A percentile compares a stretch with the other conserved stretches of the same genome.
These are phyloP conservation scores for Sinocyclocheilus grahami DNA, from an alignment of 2,113 vertebrate genomes.

Conservation along the genomic window DNA sequence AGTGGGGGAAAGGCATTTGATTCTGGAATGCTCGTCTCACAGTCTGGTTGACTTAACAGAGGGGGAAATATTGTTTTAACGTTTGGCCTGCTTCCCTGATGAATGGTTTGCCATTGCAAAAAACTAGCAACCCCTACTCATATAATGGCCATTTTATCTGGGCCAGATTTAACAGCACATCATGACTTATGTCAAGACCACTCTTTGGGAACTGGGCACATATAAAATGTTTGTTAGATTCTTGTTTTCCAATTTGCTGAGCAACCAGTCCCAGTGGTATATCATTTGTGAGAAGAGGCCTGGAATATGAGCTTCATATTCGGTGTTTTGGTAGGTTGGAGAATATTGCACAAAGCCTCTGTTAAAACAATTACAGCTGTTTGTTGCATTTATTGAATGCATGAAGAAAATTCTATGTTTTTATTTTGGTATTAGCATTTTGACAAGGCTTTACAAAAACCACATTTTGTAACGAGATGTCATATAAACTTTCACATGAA, in stretches of 20 bases:
- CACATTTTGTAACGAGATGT: not conserved
- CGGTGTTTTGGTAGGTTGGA: not conserved
- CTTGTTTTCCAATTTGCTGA: constrained; percentile 58
- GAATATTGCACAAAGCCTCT: not conserved
- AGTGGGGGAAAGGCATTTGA: constrained; percentile 36
- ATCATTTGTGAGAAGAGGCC: constrained; percentile 32
- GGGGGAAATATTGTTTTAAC: constrained; percentile 63
- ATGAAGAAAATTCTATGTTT: not conserved
- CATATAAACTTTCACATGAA: not conserved
- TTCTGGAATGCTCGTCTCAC: constrained; percentile 51
- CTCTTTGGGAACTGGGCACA: constrained; percentile 41
- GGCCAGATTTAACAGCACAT: constrained; percentile 34
- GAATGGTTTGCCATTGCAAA: constrained; percentile 46
- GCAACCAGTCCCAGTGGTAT: constrained; percentile 53
- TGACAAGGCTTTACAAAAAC: not conserved
- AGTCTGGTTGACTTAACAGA: constrained; percentile 54
- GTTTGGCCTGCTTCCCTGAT: constrained; percentile 52
- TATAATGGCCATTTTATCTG: constrained; percentile 59
- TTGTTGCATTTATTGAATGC: not conserved
- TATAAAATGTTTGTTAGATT: constrained; percentile 57
- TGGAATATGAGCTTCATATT: constrained; percentile 12
- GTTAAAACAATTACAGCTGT: constrained; percentile 14
- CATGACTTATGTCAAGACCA: constrained; percentile 32
- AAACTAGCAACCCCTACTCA: constrained; percentile 29
- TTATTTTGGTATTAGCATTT: not conserved